These are phyloP conservation scores for Nycteola revayana DNA, from an alignment of 2,888 invertebrate species.

Conservation along the genomic window DNA sequence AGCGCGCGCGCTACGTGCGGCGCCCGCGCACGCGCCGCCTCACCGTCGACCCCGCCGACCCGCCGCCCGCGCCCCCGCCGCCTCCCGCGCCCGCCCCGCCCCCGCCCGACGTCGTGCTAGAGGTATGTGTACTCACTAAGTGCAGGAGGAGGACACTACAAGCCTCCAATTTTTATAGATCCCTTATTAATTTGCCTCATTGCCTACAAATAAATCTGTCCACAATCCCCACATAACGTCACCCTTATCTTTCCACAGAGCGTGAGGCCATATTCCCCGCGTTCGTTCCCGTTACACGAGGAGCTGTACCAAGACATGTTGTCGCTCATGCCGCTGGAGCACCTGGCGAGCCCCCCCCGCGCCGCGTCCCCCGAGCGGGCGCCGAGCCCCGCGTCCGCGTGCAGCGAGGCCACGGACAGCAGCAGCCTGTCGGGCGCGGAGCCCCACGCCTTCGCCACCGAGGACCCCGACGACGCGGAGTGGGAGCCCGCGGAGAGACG, in stretches of 20 bases:
- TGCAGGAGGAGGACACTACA: too few relatives aligned
- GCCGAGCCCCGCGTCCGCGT: constrained; percentile 7
- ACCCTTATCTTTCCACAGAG: constrained; percentile 76
- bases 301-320: constrained; percentile 86
- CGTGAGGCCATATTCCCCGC: constrained; percentile 88
- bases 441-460: constrained; percentile 82
- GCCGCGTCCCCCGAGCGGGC: constrained; percentile 8
- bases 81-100: too few relatives aligned
- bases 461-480: constrained; percentile 93
- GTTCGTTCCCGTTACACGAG: constrained; percentile 88
- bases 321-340: constrained; percentile 85
- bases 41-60: too few relatives aligned
- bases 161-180: too few relatives aligned
- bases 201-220: too few relatives aligned
- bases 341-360: constrained; percentile 52
- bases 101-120: too few relatives aligned
- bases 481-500: constrained; percentile 83
- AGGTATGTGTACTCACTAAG: too few relatives aligned
- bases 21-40: too few relatives aligned
- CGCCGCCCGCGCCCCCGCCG: too few relatives aligned
- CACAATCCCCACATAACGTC: too few relatives aligned
- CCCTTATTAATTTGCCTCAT: too few relatives aligned
- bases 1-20: too few relatives aligned
- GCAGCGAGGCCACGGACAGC: constrained; percentile 25
- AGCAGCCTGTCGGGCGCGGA: constrained; percentile 57